Evolutionary conservation across 2,888 invertebrate species (phyloP).

Genomic region (Yponomeuta evonymella): DNA sequence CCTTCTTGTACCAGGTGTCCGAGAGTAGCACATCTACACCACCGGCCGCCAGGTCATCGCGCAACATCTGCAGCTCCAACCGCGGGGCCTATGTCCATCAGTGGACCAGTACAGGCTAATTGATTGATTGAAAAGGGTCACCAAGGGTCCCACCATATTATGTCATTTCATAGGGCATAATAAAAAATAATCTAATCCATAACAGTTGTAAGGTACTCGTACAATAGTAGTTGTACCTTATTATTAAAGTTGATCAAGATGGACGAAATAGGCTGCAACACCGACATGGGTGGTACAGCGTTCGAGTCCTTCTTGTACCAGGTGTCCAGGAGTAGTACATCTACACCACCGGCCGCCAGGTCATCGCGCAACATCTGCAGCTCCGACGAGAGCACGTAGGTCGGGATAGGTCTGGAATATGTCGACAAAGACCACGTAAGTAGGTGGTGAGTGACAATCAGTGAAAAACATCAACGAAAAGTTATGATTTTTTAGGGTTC

Average conservation of each 20-base stretch:
- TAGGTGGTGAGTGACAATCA: too few species aligned
- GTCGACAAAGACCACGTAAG: too few species aligned
- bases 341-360: slow-evolving; percentile 87
- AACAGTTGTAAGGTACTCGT: background rate
- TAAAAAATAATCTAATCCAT: background rate
- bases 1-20: slow-evolving; percentile 97
- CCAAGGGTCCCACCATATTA: too few species aligned
- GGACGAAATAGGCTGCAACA: slow-evolving; percentile 97
- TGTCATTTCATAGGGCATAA: too few species aligned
- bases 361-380: slow-evolving; percentile 91
- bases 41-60: slow-evolving; percentile 89
- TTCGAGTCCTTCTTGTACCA: slow-evolving; percentile 99
- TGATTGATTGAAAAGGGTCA: too few species aligned
- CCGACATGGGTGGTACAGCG: slow-evolving; percentile 95
- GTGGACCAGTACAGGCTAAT: too few species aligned
- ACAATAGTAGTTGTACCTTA: slow-evolving; percentile 78
- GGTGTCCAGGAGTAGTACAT: slow-evolving; percentile 88
- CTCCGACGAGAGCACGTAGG: slow-evolving; percentile 94
- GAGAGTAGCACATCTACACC: slow-evolving; percentile 88
- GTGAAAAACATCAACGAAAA: too few species aligned
- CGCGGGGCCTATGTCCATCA: too few species aligned
- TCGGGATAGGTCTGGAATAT: slow-evolving; percentile 89
- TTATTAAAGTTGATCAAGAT: slow-evolving; percentile 98
- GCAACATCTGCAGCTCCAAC: slow-evolving; percentile 90
- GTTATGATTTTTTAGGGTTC: too few species aligned